A percentile compares a stretch with the other conserved stretches of the same genome.
phyloP scores from a whole-genome alignment of 2,797 vertebrate genomes.

The Chromobotia macracanthus region DNA sequence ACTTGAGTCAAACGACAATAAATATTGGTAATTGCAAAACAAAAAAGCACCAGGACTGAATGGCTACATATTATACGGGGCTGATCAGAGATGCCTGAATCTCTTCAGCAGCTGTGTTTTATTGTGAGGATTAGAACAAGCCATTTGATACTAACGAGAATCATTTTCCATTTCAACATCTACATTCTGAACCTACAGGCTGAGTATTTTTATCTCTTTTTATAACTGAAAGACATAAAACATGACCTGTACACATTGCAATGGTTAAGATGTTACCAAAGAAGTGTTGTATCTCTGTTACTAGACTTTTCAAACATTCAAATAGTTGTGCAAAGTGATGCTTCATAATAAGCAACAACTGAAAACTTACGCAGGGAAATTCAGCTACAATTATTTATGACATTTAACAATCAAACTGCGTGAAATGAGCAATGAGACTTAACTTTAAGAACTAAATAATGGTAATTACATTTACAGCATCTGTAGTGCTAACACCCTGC shows the following conservation, averaged over 20 bases:
- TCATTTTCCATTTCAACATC: background rate
- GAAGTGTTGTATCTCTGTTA: background rate
- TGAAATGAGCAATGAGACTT: background rate
- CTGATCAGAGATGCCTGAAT: conserved; percentile 2
- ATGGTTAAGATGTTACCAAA: background rate
- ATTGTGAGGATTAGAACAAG: background rate
- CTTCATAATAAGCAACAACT: conserved; percentile 12
- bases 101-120: background rate
- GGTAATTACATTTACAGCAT: conserved; percentile 50
- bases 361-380: background rate
- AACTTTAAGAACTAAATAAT: conserved; percentile 29
- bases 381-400: conserved; percentile 19
- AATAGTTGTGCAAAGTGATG: conserved; percentile 5
- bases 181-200: background rate
- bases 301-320: background rate
- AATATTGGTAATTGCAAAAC: background rate
- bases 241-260: background rate
- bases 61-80: background rate
- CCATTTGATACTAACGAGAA: background rate
- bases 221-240: background rate
- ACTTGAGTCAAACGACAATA: conserved; percentile 3
- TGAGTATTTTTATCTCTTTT: conserved; percentile 1
- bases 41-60: conserved; percentile 21
- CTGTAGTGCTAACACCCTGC: conserved; percentile 21
- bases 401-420: background rate